Evolutionary conservation across 2,113 vertebrate genomes (phyloP), one percentile per base, ranked within the genome.

Genomic region (Anarrhichthys ocellatus): DNA sequence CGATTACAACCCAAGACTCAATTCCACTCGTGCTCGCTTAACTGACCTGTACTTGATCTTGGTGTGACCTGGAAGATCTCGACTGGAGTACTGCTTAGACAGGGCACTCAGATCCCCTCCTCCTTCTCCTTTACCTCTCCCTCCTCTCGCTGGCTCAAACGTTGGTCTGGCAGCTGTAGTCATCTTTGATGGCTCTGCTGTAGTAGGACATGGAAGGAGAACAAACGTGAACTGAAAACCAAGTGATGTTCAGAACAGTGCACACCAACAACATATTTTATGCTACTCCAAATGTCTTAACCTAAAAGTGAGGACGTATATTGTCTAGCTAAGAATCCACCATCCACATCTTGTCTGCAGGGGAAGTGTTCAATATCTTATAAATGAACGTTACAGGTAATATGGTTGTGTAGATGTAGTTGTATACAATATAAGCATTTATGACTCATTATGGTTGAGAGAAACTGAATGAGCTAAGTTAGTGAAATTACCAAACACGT

Each of bases 161-260:
- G 98, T 99, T 18, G 98, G 98, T 85, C 98, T 96, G 0, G 98
- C 98, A 56, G 98, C 98, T 89, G 97, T 99, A 0, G 98, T 99
- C 98, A 99, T 99, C 91, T 94, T 97, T 65, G 82, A 79, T 71
- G 69, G 63, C 70, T 86, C 80, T 88, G 59, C 7, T 78, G 52
- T 50, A 29, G 1, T 14, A 46, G 77, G 24, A 75, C 18, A n/a
- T 20, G 17, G 50, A 52, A 32, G 4, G 36, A 46, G 8, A 27
- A 73, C 5, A 75, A 29, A 58, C 9, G 20, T 4, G 0, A 61
- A n/a, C 1, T 20, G 4, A 22, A 56, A 58, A 36, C 11, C 18
- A 59, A 50, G 20, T 32, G 9, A 48, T 69, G 42, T 11, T 66
- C 9, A 20, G 0, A 73, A 20, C 40, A 69, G 1, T 3, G 36